phyloP scores from a whole-genome alignment of 2,888 invertebrate genomes.

The Elmis aenea region DNA sequence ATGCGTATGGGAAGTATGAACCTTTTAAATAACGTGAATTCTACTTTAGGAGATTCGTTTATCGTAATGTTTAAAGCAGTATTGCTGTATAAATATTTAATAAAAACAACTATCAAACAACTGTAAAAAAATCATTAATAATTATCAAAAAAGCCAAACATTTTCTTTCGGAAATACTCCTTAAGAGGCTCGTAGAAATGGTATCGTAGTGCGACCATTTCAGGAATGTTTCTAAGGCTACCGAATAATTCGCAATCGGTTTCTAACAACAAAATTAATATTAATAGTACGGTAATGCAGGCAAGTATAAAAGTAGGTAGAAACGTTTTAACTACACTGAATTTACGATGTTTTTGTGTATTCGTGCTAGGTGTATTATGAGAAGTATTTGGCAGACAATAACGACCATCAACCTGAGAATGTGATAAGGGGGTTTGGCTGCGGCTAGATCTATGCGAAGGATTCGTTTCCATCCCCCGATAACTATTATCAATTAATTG shows the following conservation, averaged over 20 bases:
- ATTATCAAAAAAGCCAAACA: too few species aligned
- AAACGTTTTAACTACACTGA: slow-evolving; percentile 66
- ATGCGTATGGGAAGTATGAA: too few species aligned
- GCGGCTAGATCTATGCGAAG: slow-evolving; percentile 49
- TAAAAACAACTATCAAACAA: background rate
- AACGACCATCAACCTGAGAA: slow-evolving; percentile 42
- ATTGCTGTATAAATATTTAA: background rate
- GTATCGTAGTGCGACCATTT: slow-evolving; percentile 67
- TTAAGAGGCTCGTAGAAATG: slow-evolving; percentile 82
- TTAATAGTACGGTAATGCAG: slow-evolving; percentile 60
- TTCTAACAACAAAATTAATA: slow-evolving; percentile 55
- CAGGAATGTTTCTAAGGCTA: slow-evolving; percentile 67
- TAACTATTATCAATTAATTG: slow-evolving; percentile 53
- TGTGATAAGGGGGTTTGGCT: slow-evolving; percentile 48
- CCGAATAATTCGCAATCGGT: slow-evolving; percentile 70
- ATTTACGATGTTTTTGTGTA: slow-evolving; percentile 48
- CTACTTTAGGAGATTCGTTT: too few species aligned
- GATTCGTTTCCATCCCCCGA: slow-evolving; percentile 35
- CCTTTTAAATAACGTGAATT: too few species aligned
- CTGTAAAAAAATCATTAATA: too few species aligned
- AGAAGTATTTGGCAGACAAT: slow-evolving; percentile 35
- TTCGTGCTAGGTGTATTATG: slow-evolving; percentile 29
- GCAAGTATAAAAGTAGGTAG: slow-evolving; percentile 74
- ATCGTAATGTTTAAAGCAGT: too few species aligned
- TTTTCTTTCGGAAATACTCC: slow-evolving; percentile 64